Percentiles rank a stretch among this genome's conserved stretches.
These are phyloP conservation scores for Machimus atricapillus DNA, from an alignment of 2,888 invertebrate species.

Conservation along the genomic window DNA sequence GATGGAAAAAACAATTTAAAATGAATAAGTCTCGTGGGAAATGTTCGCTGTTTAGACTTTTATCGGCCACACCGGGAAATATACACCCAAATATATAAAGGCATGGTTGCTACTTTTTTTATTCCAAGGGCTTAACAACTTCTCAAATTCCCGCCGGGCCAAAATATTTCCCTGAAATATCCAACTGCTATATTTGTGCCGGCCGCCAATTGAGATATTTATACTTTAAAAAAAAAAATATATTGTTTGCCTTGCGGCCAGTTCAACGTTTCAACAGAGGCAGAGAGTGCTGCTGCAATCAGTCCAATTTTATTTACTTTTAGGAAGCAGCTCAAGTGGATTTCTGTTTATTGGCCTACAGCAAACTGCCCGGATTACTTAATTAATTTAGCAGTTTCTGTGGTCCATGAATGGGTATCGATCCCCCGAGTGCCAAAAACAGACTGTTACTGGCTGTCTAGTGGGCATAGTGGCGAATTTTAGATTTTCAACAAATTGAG, in stretches of 20 bases:
- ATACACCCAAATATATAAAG: background rate
- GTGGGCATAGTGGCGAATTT: background rate
- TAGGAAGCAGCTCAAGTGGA: background rate
- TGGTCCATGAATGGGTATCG: background rate
- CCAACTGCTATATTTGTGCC: background rate
- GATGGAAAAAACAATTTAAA: background rate
- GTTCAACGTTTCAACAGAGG: background rate
- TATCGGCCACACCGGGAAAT: background rate
- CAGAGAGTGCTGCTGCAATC: background rate
- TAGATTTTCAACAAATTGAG: background rate
- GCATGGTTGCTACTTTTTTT: background rate
- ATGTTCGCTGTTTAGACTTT: background rate
- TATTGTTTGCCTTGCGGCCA: background rate
- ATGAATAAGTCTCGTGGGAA: background rate
- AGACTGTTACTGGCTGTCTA: background rate
- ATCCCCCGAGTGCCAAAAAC: background rate
- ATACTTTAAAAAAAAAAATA: background rate
- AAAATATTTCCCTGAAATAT: background rate
- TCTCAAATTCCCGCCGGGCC: background rate
- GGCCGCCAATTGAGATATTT: background rate
- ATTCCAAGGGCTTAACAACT: background rate
- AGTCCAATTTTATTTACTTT: background rate
- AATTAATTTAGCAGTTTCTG: background rate
- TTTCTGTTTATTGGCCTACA: background rate
- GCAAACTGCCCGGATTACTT: background rate